Evolutionary conservation across 2,888 invertebrate genomes (phyloP).

Genomic region (Lamellibrachia satsuma): DNA sequence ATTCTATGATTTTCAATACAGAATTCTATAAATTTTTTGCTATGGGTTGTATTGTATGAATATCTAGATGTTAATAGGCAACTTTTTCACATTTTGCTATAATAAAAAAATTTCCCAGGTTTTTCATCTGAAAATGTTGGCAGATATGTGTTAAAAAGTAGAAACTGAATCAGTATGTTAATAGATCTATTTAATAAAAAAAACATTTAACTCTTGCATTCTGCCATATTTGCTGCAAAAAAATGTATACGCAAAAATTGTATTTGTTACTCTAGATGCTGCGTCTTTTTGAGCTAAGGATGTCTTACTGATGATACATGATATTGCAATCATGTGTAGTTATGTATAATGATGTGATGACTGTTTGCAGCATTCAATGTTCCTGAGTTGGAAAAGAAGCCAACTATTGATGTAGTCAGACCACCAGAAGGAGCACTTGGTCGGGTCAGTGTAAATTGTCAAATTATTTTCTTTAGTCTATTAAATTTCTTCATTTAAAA

Average conservation of each 20-base stretch:
- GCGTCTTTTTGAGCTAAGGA: background rate
- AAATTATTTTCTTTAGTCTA: background rate
- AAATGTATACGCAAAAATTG: background rate
- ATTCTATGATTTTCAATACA: too few species aligned
- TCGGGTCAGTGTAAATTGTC: constrained; percentile 52
- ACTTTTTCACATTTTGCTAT: too few species aligned
- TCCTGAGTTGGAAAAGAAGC: constrained; percentile 65
- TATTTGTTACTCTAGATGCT: background rate
- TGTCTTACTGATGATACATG: background rate
- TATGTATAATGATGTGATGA: background rate
- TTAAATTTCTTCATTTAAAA: background rate
- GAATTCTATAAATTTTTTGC: too few species aligned
- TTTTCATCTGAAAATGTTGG: too few species aligned
- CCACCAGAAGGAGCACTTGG: constrained; percentile 61
- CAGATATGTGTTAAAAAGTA: background rate
- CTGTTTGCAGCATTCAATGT: constrained; percentile 60
- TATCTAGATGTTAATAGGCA: too few species aligned
- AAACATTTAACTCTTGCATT: too few species aligned
- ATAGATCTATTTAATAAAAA: too few species aligned
- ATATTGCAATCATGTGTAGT: background rate
- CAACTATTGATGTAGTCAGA: constrained; percentile 55
- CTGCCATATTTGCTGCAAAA: too few species aligned
- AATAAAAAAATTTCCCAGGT: background rate
- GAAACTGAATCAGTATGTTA: background rate
- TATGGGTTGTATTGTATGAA: too few species aligned